phyloP scores from a whole-genome alignment of 92 coral and sea anemone species.

The Palythoa grandis region DNA sequence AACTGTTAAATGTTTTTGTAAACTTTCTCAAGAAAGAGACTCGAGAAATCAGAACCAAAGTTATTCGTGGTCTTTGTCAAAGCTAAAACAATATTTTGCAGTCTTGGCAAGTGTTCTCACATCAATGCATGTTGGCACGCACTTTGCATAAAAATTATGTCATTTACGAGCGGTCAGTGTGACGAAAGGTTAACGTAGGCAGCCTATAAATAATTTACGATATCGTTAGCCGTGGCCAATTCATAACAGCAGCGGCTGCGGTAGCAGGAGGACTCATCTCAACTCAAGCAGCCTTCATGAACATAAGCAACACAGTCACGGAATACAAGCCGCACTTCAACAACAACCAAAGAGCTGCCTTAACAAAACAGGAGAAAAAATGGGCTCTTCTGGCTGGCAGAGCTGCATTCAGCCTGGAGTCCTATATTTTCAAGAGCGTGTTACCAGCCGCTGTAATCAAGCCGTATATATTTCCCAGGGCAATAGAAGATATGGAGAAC shows the following conservation, averaged over 20 bases:
- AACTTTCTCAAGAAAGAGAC: too few relatives aligned
- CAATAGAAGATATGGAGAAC: conserved; percentile 60
- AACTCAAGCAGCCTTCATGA: neutral
- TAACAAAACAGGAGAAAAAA: conserved; percentile 55
- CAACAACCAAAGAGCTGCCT: neutral
- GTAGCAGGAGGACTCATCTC: neutral
- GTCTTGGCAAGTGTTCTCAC: too few relatives aligned
- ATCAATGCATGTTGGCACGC: too few relatives aligned
- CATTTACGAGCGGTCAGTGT: too few relatives aligned
- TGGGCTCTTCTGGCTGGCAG: conserved; percentile 66
- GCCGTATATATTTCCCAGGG: conserved; percentile 67
- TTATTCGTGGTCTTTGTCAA: too few relatives aligned
- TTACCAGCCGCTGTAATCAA: conserved; percentile 56
- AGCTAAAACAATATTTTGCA: too few relatives aligned
- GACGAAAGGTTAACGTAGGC: too few relatives aligned
- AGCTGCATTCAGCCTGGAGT: conserved; percentile 61
- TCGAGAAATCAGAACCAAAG: too few relatives aligned
- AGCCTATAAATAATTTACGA: too few relatives aligned
- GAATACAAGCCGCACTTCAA: conserved; percentile 3
- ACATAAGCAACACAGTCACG: conserved; percentile 1
- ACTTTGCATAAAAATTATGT: too few relatives aligned
- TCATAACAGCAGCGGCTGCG: conserved; percentile 23
- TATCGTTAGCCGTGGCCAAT: neutral
- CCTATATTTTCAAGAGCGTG: conserved; percentile 56
- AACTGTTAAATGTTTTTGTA: too few relatives aligned